phyloP scores from a whole-genome alignment of 2,797 vertebrate genomes.

The Avahi laniger region DNA sequence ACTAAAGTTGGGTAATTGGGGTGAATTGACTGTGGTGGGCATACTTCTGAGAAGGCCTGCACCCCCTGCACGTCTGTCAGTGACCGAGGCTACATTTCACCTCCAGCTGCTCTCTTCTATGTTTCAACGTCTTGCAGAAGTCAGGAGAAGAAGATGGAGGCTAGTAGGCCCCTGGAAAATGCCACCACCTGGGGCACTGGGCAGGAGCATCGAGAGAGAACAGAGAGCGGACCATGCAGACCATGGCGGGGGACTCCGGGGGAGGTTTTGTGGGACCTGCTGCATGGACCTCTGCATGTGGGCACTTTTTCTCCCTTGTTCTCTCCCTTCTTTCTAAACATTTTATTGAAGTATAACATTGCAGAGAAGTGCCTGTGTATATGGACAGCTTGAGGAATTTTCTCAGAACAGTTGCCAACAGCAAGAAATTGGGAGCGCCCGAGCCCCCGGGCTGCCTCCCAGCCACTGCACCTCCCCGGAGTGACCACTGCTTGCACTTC shows the following conservation, averaged over 20 bases:
- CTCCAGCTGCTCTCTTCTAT: not conserved
- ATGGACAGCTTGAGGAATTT: not conserved
- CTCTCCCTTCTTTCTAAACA: not conserved
- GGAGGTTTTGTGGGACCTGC: not conserved
- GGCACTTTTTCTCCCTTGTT: not conserved
- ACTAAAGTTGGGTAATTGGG: not conserved
- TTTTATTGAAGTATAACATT: not conserved
- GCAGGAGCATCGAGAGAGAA: not conserved
- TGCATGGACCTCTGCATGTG: not conserved
- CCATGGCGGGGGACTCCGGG: not conserved
- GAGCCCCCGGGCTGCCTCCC: not conserved
- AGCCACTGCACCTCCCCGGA: not conserved
- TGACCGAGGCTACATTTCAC: not conserved
- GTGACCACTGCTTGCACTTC: not conserved
- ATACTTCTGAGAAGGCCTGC: not conserved
- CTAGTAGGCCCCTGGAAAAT: not conserved
- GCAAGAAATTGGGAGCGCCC: not conserved
- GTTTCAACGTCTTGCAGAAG: not conserved
- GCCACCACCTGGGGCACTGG: not conserved
- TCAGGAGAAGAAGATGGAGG: not conserved
- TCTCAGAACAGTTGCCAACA: not conserved
- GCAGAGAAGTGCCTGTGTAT: not conserved
- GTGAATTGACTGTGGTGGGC: not conserved
- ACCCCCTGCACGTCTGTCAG: not conserved
- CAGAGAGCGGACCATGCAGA: not conserved